Percentiles rank a stretch among this genome's conserved stretches.
phyloP scores from a whole-genome alignment of 2,797 vertebrate species.

The Tokudaia tokunoshimensis region DNA sequence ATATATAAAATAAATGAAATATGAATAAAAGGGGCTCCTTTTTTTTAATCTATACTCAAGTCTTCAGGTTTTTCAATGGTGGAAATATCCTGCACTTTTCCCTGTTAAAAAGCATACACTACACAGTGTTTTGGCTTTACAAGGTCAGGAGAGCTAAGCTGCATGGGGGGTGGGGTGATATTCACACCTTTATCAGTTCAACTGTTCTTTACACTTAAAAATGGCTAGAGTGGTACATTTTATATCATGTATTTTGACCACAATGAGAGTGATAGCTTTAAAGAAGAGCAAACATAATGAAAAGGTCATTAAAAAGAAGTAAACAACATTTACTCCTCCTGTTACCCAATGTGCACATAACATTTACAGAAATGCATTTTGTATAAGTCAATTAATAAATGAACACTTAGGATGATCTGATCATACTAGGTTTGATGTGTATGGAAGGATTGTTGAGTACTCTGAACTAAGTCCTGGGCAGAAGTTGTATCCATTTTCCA shows the following conservation, averaged over 20 bases:
- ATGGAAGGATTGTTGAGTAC: background rate
- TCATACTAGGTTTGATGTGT: background rate
- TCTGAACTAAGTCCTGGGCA: background rate
- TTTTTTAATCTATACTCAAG: conserved; percentile 11
- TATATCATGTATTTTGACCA: background rate
- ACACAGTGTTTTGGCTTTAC: background rate
- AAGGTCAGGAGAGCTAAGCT: background rate
- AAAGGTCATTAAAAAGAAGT: background rate
- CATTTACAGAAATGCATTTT: background rate
- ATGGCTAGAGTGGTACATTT: background rate
- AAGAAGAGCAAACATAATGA: background rate
- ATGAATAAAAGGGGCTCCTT: background rate
- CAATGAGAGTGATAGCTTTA: background rate
- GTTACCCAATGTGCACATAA: background rate
- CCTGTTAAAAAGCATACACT: background rate
- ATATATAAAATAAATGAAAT: background rate
- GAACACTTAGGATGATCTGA: background rate
- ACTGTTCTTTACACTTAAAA: background rate
- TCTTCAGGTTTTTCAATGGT: background rate
- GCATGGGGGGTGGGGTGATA: no score
- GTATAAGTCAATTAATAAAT: background rate
- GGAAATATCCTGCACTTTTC: background rate
- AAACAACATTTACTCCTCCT: background rate
- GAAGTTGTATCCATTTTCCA: background rate
- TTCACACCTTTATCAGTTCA: background rate